Conservation (phyloP, 2,113 vertebrate genomes). For the Probosciger aterrimus region DNA sequence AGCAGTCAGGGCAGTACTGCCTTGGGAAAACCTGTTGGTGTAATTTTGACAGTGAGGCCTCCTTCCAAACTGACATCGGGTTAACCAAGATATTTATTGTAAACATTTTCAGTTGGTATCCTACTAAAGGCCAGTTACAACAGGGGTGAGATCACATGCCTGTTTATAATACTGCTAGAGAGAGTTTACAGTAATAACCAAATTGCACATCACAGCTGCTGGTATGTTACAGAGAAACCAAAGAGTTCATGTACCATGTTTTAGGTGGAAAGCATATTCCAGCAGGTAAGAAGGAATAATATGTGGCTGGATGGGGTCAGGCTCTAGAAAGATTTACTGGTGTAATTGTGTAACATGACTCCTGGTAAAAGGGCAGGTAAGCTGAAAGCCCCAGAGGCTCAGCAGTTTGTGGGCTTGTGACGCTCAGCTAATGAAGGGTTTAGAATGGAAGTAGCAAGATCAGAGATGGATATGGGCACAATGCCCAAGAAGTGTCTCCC, state of each 20-base stretch:
- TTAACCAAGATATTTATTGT: conserved; percentile 33
- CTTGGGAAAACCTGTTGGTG: background rate
- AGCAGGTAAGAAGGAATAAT: background rate
- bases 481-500: background rate
- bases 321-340: background rate
- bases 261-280: background rate
- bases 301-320: background rate
- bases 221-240: background rate
- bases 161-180: conserved; percentile 7
- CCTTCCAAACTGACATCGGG: background rate
- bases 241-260: background rate
- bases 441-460: background rate
- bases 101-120: background rate
- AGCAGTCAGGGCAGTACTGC: background rate
- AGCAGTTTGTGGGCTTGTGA: background rate
- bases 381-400: background rate
- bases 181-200: background rate
- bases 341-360: background rate
- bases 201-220: background rate
- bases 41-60: background rate
- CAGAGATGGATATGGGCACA: accelerated
- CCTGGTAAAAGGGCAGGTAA: background rate
- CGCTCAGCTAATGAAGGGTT: background rate
- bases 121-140: background rate
- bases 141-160: background rate